Conservation (phyloP, 2,888 invertebrate species). For the Acanthoscelides obtectus region DNA sequence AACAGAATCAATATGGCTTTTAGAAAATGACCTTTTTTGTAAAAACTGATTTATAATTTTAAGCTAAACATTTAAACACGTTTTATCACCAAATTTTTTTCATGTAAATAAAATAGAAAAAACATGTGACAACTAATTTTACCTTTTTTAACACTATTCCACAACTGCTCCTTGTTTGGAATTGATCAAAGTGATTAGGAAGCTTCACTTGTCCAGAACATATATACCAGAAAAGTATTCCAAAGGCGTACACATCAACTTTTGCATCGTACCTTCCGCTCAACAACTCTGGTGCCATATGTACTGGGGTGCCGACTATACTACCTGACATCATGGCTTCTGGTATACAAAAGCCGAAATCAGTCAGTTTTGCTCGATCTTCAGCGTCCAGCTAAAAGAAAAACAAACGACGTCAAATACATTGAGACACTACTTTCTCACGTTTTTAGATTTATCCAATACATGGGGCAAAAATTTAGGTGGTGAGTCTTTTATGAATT, state of each 20-base stretch:
- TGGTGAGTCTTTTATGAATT: too few species aligned
- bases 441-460: too few species aligned
- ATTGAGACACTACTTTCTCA: too few species aligned
- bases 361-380: constrained; percentile 76
- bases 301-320: constrained; percentile 83
- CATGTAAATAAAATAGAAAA: too few species aligned
- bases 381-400: constrained; percentile 57
- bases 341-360: constrained; percentile 86
- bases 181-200: constrained; percentile 76
- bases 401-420: background rate
- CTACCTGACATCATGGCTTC: constrained; percentile 89
- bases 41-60: too few species aligned
- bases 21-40: too few species aligned
- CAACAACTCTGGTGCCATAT: constrained; percentile 87
- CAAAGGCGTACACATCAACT: constrained; percentile 88
- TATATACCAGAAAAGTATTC: constrained; percentile 85
- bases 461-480: too few species aligned
- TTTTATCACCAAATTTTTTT: too few species aligned
- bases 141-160: constrained; percentile 82
- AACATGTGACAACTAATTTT: constrained; percentile 8
- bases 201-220: constrained; percentile 78
- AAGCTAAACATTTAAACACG: too few species aligned
- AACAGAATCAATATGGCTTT: too few species aligned
- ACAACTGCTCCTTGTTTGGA: constrained; percentile 83
- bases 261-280: constrained; percentile 75